Conservation (phyloP, 1,140 invertebrate species). For the Trinorchestia longiramus region DNA sequence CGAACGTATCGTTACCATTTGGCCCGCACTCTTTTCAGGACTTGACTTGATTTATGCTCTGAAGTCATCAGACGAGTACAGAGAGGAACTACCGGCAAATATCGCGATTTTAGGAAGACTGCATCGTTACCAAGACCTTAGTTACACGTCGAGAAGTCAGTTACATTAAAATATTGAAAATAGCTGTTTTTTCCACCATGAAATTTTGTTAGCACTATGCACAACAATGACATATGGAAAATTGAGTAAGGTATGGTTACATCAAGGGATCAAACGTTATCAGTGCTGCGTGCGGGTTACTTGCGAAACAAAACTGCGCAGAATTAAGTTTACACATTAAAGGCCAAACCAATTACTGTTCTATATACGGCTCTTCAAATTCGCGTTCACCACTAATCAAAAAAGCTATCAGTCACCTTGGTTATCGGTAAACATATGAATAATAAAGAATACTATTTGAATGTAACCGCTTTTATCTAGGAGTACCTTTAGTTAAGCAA, state of each 20-base stretch:
- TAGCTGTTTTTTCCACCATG: neutral
- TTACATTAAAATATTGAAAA: neutral
- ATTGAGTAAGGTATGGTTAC: neutral
- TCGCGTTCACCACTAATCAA: neutral
- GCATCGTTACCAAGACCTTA: neutral
- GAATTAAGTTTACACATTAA: neutral
- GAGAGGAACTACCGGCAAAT: neutral
- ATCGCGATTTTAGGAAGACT: neutral
- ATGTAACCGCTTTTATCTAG: too few species aligned
- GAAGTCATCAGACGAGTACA: neutral
- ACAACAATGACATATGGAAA: neutral
- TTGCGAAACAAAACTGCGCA: too few species aligned
- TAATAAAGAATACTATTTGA: too few species aligned
- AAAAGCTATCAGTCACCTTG: too few species aligned
- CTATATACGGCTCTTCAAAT: neutral
- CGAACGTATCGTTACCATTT: neutral
- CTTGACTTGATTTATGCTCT: neutral
- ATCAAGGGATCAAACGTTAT: neutral
- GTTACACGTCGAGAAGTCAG: too few species aligned
- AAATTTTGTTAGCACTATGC: neutral
- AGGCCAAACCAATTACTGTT: neutral
- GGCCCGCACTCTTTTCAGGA: neutral
- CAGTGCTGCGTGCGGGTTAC: neutral
- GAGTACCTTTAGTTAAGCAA: neutral
- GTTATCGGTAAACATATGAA: too few species aligned